A percentile compares a stretch with the other conserved stretches of the same genome.
Evolutionary conservation across 2,888 invertebrate genomes (phyloP).

Genomic region (Tuberolachnus salignus): DNA sequence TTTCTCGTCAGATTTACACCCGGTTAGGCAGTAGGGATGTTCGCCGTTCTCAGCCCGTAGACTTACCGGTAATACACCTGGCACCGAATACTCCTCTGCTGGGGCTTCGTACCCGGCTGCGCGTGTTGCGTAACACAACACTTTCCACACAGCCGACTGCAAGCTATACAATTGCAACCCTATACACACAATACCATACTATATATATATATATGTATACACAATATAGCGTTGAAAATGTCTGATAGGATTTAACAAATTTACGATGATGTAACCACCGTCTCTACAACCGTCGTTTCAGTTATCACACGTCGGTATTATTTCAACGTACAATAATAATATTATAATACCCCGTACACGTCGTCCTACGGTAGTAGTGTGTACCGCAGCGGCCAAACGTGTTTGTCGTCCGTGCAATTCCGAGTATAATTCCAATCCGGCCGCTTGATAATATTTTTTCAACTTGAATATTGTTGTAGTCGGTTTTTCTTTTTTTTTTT

Average conservation of each 20-base stretch:
- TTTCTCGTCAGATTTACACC: no score
- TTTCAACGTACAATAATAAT: not conserved
- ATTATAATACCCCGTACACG: not conserved
- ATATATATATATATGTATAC: not conserved
- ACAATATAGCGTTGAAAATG: not conserved
- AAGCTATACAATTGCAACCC: constrained; percentile 12
- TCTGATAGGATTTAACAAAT: constrained; percentile 48
- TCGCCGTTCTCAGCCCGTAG: not conserved
- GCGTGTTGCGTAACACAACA: constrained; percentile 22
- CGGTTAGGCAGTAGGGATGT: no score
- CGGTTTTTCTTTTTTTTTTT: no score
- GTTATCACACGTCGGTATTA: constrained; percentile 18
- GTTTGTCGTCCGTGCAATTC: no score
- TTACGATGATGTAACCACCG: constrained; percentile 43
- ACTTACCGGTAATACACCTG: constrained; percentile 8
- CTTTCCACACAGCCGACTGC: not conserved
- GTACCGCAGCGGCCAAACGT: no score
- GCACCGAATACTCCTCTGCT: not conserved
- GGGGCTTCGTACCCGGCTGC: constrained; percentile 24
- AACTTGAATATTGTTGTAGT: no score
- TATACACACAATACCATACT: not conserved
- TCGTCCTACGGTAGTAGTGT: no score
- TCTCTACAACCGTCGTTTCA: constrained; percentile 14
- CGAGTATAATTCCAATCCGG: no score
- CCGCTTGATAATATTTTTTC: no score